A percentile compares a stretch with the other conserved stretches of the same genome.
Evolutionary conservation across 2,797 vertebrate genomes (phyloP).

Genomic region (Gymnoscopelus microlampas): DNA sequence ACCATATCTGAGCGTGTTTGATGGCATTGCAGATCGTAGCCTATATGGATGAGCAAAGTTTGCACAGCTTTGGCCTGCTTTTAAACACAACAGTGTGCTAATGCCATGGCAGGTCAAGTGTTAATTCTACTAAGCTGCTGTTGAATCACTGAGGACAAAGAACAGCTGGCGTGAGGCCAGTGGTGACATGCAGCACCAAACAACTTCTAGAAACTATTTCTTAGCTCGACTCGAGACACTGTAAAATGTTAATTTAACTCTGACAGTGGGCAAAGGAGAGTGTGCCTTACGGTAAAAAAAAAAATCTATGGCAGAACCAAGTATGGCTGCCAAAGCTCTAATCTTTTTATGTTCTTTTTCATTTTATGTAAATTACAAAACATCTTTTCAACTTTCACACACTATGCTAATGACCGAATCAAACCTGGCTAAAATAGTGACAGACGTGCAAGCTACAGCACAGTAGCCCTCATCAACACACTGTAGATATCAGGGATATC

Average conservation of each 20-base stretch:
- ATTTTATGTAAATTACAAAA: no score
- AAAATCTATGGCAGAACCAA: no score
- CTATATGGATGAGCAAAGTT: slow-evolving; percentile 2
- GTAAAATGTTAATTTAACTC: not conserved
- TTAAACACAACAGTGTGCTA: slow-evolving; percentile 34
- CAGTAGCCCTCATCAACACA: slow-evolving; percentile 40
- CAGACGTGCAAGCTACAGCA: no score
- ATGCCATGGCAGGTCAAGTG: slow-evolving; percentile 39
- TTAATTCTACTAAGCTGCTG: slow-evolving; percentile 66
- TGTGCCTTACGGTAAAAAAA: no score
- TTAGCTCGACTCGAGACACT: not conserved
- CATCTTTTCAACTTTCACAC: no score
- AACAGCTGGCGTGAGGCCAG: slow-evolving; percentile 66
- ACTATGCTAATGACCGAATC: no score
- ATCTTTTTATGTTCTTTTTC: no score
- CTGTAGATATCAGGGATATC: slow-evolving; percentile 43
- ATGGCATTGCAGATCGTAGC: no score
- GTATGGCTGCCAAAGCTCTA: no score
- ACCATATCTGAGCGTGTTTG: no score
- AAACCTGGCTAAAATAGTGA: no score
- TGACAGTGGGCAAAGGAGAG: not conserved
- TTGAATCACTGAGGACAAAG: slow-evolving; percentile 42
- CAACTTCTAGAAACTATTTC: not conserved
- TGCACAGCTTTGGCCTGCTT: slow-evolving; percentile 42
- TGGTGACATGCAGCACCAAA: slow-evolving; percentile 29